Evolutionary conservation across 2,113 vertebrate species (phyloP).

Genomic region (Paramormyrops kingsleyae): DNA sequence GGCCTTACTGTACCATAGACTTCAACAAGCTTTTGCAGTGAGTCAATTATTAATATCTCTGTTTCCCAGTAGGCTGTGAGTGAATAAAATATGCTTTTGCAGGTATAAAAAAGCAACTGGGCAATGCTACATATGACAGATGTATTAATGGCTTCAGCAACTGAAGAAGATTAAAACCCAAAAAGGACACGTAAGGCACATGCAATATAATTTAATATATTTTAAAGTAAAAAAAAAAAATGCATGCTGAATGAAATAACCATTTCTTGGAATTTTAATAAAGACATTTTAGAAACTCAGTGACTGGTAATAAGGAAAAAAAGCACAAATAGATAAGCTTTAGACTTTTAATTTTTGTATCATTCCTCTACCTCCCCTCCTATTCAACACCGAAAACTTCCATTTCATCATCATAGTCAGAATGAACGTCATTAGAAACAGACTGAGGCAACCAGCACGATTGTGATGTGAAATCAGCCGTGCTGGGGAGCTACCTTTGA

Average conservation of each 20-base stretch:
- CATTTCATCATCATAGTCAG: background rate
- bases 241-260: background rate
- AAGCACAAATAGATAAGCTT: background rate
- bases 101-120: background rate
- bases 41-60: background rate
- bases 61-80: background rate
- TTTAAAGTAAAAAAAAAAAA: background rate
- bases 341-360: background rate
- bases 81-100: slow-evolving; percentile 5
- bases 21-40: background rate
- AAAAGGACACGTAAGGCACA: background rate
- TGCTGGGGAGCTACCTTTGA: background rate
- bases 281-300: background rate
- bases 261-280: background rate
- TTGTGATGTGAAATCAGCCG: background rate
- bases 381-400: background rate
- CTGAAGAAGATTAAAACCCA: background rate
- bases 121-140: background rate
- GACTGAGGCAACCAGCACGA: background rate
- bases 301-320: background rate
- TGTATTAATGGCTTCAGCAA: background rate
- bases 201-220: background rate
- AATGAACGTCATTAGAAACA: background rate
- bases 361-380: background rate
- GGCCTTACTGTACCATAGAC: background rate